phyloP scores from a whole-genome alignment of 2,888 invertebrate genomes.

The Folsomia manolachei region DNA sequence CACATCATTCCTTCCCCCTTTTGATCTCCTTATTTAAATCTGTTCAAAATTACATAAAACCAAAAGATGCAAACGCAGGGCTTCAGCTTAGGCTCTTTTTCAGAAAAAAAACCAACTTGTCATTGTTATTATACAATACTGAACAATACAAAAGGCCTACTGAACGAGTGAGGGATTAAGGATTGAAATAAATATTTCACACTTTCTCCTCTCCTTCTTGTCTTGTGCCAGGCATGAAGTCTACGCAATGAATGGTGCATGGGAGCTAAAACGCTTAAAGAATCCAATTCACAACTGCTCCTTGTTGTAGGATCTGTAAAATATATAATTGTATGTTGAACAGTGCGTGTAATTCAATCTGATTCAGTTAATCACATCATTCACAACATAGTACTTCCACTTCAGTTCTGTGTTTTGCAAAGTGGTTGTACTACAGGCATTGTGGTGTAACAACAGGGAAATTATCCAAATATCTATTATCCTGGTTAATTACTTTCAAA shows the following conservation, averaged over 20 bases:
- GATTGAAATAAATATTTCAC: background rate
- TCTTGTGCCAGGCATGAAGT: background rate
- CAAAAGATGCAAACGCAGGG: background rate
- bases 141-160: background rate
- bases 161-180: background rate
- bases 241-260: background rate
- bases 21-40: background rate
- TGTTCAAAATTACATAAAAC: background rate
- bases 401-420: background rate
- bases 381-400: background rate
- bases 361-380: background rate
- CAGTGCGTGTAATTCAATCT: background rate
- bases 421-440: background rate
- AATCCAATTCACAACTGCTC: background rate
- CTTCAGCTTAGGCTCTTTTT: background rate
- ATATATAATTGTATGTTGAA: background rate
- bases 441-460: background rate
- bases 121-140: background rate
- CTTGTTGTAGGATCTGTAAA: too few species aligned
- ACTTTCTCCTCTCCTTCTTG: background rate
- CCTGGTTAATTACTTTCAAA: background rate
- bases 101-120: background rate
- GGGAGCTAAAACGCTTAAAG: background rate
- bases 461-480: background rate
- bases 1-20: too few species aligned